Evolutionary conservation across 2,888 invertebrate species (phyloP).

Genomic region (Conistra vaccinii): DNA sequence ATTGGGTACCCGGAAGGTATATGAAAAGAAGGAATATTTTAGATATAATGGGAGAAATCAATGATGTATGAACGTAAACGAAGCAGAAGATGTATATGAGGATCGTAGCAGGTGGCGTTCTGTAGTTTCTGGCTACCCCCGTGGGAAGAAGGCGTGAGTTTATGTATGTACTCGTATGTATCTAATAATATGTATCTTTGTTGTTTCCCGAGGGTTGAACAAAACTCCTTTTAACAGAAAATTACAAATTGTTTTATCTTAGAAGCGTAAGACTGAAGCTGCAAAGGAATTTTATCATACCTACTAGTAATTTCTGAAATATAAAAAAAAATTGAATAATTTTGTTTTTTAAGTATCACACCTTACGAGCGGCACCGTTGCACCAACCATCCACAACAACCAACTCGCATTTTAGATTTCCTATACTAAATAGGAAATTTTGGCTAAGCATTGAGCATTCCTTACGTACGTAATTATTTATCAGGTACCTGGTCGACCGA

Average conservation of each 20-base stretch:
- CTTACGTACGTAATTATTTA: background rate
- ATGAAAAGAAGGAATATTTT: conserved; percentile 11
- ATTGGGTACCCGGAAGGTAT: background rate
- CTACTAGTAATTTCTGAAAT: background rate
- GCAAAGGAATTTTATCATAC: background rate
- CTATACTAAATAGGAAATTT: background rate
- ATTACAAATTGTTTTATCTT: background rate
- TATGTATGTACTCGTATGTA: background rate
- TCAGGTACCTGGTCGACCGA: too few relatives aligned
- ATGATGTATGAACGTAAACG: background rate
- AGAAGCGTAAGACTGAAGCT: background rate
- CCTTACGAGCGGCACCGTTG: background rate
- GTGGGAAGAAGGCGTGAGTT: background rate
- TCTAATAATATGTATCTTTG: too few relatives aligned
- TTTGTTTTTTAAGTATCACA: background rate
- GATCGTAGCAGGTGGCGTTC: background rate
- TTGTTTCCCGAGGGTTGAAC: background rate
- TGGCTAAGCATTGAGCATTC: background rate
- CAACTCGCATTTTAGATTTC: background rate
- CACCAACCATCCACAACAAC: too few relatives aligned
- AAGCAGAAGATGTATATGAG: background rate
- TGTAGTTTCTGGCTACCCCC: background rate
- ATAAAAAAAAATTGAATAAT: too few relatives aligned
- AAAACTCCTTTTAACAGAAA: background rate
- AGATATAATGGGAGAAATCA: background rate